These are phyloP conservation scores for Petrocephalus sullivani DNA, from an alignment of 2,797 vertebrate genomes.

Conservation along the genomic window DNA sequence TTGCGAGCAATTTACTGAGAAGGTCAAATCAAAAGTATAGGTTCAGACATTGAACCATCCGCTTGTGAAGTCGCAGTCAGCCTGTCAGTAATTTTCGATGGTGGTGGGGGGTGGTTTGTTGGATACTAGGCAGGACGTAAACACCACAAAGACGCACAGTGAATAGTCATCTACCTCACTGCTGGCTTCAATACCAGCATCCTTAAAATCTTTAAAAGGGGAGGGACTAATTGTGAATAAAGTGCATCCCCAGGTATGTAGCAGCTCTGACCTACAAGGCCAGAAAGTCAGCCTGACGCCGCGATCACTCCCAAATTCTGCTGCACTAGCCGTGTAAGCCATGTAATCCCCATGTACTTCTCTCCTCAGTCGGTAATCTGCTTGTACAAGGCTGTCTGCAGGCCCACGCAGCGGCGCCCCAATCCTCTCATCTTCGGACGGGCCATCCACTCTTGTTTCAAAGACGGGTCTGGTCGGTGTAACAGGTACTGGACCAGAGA, in stretches of 20 bases:
- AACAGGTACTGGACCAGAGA: neutral
- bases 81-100: constrained; percentile 30
- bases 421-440: neutral
- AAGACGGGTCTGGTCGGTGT: neutral
- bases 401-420: neutral
- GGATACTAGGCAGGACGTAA: neutral
- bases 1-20: constrained; percentile 38
- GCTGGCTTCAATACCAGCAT: neutral
- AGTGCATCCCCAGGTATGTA: neutral
- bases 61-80: constrained; percentile 38
- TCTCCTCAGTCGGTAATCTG: neutral
- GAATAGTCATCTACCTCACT: neutral
- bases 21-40: constrained; percentile 38
- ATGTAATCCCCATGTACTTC: neutral
- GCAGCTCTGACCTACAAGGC: neutral
- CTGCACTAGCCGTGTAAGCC: neutral
- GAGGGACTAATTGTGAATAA: constrained; percentile 30
- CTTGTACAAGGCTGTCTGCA: neutral
- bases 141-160: neutral
- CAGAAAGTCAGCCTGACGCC: neutral
- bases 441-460: neutral
- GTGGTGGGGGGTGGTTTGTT: neutral
- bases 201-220: constrained; percentile 14
- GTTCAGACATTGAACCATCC: constrained; percentile 39
- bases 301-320: constrained; percentile 12